Evolutionary conservation across 1,140 invertebrate genomes (phyloP), one percentile per base, ranked within the genome.

Genomic region (Caenorhabditis remanei): DNA sequence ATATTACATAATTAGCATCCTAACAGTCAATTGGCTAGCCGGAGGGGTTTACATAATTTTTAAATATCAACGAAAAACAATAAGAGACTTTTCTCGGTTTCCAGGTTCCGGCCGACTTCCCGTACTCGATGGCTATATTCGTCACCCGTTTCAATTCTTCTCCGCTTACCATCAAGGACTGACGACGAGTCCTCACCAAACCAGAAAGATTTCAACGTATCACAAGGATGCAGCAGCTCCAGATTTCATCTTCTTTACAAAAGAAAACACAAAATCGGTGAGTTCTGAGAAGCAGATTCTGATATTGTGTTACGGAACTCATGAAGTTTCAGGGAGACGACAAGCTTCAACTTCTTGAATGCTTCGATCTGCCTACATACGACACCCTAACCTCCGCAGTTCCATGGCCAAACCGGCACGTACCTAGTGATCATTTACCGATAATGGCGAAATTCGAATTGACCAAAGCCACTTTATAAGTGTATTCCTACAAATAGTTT

Each of bases 351-450:
- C 14, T 58, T n/a, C 58, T 40, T 14, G 48, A 67, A 67, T 7
- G 24, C 46, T 53, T 48, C 19, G 21, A 9, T 21, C 56, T 65
- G 6, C 63, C 84, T 16, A 85, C 61, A 3, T n/a, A 7, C 41
- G 53, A 71, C 63, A 41, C 67, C 2, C 41, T 71, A 6, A 13
- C 16, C 40, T 5, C 2, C 8, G 46, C 85, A 32, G 21, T 16
- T 2, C 86, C 86, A 13, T 87, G 86, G 86, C 86, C 86, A 24
- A 87, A 87, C 24, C 13, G 16, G 4, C 11, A 84, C 63, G 82
- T 87, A 3, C 86, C 86, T 24, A 65, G 55, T 43, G 86, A 87
- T 46, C 86, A 87, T 56, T 19, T 87, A 24, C 86, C 86, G 0
- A 46, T 87, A n/a, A 43, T 87, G 7, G 86, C 55, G 4, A 82